Evolutionary conservation across 2,797 vertebrate species (phyloP).

Genomic region (Spinibarbus caldwelli): DNA sequence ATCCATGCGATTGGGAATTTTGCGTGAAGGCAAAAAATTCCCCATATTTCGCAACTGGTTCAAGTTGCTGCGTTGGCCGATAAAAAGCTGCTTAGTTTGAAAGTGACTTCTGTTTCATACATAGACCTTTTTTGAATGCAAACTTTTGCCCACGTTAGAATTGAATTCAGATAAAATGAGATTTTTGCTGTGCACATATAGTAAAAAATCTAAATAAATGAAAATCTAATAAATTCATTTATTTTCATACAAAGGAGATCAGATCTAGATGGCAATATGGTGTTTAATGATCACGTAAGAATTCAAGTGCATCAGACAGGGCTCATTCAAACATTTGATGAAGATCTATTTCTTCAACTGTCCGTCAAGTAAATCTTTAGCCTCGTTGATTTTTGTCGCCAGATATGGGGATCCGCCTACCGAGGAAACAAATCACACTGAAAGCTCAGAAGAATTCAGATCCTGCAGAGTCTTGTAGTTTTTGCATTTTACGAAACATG

Average conservation of each 20-base stretch:
- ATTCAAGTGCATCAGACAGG: constrained; percentile 26
- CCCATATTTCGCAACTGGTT: too few relatives aligned
- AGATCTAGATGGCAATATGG: not conserved
- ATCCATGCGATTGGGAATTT: too few relatives aligned
- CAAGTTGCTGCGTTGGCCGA: too few relatives aligned
- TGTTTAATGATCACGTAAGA: constrained; percentile 45
- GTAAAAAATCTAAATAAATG: too few relatives aligned
- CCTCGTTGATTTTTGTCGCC: constrained; percentile 97
- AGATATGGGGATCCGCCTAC: constrained; percentile 94
- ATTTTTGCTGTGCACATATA: too few relatives aligned
- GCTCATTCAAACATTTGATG: not conserved
- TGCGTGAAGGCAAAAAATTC: too few relatives aligned
- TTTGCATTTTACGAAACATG: not conserved
- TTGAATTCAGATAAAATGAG: not conserved
- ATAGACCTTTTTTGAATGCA: too few relatives aligned
- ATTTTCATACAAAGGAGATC: not conserved
- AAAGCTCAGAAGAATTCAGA: not conserved
- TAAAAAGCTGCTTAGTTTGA: not conserved
- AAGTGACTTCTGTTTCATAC: too few relatives aligned
- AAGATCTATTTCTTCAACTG: constrained; percentile 85
- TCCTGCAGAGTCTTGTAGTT: too few relatives aligned
- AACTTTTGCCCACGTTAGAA: not conserved
- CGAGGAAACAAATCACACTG: not conserved
- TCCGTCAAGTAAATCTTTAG: constrained; percentile 92
- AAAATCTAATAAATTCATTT: not conserved